Percentiles rank a stretch among this genome's conserved stretches.
These are phyloP conservation scores for Urechis unicinctus DNA, from an alignment of 2,888 invertebrate species.

Conservation along the genomic window DNA sequence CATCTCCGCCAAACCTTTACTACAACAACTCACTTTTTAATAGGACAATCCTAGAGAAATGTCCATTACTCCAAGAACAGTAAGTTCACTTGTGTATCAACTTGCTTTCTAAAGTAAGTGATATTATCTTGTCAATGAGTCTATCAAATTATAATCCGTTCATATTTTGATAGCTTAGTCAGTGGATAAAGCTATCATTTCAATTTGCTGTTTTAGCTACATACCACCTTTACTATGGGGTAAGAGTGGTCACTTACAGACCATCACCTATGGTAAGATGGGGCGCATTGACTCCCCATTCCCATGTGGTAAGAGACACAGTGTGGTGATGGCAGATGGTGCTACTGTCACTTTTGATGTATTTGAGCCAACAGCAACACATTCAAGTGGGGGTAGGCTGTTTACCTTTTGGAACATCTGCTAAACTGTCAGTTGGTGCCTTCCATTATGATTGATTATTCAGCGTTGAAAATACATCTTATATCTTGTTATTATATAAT, in stretches of 20 bases:
- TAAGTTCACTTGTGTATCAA: conserved; percentile 24
- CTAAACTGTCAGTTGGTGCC: not conserved
- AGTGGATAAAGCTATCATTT: no score
- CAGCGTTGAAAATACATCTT: no score
- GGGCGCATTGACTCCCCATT: conserved; percentile 77
- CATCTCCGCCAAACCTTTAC: conserved; percentile 29
- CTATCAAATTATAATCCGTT: no score
- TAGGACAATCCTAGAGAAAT: conserved; percentile 25
- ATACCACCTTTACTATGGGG: conserved; percentile 88
- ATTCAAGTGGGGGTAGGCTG: conserved; percentile 55
- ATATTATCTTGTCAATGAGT: no score
- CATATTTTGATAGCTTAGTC: no score
- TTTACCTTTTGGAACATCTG: conserved; percentile 36
- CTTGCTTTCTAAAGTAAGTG: no score
- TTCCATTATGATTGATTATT: no score
- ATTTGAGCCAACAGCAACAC: conserved; percentile 70
- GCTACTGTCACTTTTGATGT: conserved; percentile 88
- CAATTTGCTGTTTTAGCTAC: conserved; percentile 60
- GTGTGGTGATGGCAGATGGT: conserved; percentile 70
- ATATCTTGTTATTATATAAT: no score
- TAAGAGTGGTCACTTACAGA: conserved; percentile 90
- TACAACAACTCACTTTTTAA: conserved; percentile 23
- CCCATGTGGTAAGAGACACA: conserved; percentile 73
- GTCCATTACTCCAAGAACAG: conserved; percentile 32
- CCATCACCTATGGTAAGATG: conserved; percentile 73